Percentiles rank a stretch among this genome's conserved stretches.
Evolutionary conservation across 2,888 invertebrate genomes (phyloP).

Genomic region (Timema cristinae): DNA sequence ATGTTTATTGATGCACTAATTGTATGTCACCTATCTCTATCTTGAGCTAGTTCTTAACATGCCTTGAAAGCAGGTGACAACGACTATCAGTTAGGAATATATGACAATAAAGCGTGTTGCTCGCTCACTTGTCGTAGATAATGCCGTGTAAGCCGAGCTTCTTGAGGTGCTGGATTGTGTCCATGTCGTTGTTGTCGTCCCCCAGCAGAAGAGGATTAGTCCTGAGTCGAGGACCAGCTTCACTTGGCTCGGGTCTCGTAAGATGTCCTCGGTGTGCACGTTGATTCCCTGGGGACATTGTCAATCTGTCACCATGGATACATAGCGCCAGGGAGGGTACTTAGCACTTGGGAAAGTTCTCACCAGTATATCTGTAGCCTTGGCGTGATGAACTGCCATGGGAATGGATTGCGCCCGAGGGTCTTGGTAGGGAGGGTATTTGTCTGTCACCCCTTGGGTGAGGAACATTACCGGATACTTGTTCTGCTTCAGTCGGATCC

Average conservation of each 20-base stretch:
- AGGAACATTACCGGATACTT: constrained; percentile 95
- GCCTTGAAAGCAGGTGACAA: no score
- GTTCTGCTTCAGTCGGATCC: constrained; percentile 89
- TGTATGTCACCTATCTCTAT: no score
- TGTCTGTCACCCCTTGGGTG: constrained; percentile 68
- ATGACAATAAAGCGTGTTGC: no score
- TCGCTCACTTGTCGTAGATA: constrained; percentile 82
- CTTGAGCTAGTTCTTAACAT: no score
- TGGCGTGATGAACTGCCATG: constrained; percentile 77
- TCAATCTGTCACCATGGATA: neutral
- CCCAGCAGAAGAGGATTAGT: constrained; percentile 94
- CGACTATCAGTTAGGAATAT: no score
- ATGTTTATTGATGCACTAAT: no score
- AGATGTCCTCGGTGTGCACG: constrained; percentile 87
- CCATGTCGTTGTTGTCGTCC: constrained; percentile 87
- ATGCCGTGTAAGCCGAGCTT: constrained; percentile 90
- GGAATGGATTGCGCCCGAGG: constrained; percentile 76
- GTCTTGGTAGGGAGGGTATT: constrained; percentile 80
- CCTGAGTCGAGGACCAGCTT: constrained; percentile 73
- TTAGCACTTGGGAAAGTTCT: constrained; percentile 30
- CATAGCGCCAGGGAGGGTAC: neutral
- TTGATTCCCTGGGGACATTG: constrained; percentile 66
- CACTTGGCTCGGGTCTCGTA: constrained; percentile 78
- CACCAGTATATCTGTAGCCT: constrained; percentile 72
- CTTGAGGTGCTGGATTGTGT: constrained; percentile 80